Percentiles rank a stretch among this genome's conserved stretches.
phyloP scores from a whole-genome alignment of 2,888 invertebrate species.

The Melieria omissa region DNA sequence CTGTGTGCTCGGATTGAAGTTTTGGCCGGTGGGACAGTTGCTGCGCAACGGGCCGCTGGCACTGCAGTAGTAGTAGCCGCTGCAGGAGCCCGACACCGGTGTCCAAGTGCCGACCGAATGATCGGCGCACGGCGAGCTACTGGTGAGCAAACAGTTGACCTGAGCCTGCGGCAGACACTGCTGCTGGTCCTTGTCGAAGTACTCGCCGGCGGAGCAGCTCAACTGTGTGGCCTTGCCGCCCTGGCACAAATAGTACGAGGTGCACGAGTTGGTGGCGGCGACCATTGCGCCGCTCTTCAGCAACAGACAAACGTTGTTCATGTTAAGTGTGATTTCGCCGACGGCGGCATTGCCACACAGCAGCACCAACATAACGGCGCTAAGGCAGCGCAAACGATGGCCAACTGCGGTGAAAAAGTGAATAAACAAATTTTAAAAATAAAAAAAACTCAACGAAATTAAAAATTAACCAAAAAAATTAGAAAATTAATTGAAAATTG shows the following conservation, averaged over 20 bases:
- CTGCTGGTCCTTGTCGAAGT: conserved; percentile 49
- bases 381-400: not conserved
- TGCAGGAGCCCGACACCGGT: conserved; percentile 45
- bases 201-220: conserved; percentile 41
- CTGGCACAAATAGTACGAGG: conserved; percentile 47
- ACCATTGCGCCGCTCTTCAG: conserved; percentile 44
- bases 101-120: conserved; percentile 44
- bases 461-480: too few species aligned
- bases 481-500: too few species aligned
- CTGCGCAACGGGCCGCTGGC: conserved; percentile 39
- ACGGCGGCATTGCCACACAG: conserved; percentile 13
- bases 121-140: conserved; percentile 44
- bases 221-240: conserved; percentile 39
- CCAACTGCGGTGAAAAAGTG: conserved; percentile 11
- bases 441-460: too few species aligned
- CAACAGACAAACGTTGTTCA: conserved; percentile 48
- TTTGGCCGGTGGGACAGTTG: conserved; percentile 47
- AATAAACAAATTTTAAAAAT: not conserved
- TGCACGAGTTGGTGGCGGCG: conserved; percentile 44
- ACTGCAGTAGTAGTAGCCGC: conserved; percentile 50
- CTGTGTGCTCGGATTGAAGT: conserved; percentile 46
- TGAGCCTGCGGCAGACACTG: conserved; percentile 39
- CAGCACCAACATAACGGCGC: conserved; percentile 18
- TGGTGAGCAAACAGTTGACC: conserved; percentile 37
- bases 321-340: conserved; percentile 38